Percentiles rank a stretch among this genome's conserved stretches.
These are phyloP conservation scores for Eulemur albifrons DNA, from an alignment of 2,797 vertebrate species.

Conservation along the genomic window DNA sequence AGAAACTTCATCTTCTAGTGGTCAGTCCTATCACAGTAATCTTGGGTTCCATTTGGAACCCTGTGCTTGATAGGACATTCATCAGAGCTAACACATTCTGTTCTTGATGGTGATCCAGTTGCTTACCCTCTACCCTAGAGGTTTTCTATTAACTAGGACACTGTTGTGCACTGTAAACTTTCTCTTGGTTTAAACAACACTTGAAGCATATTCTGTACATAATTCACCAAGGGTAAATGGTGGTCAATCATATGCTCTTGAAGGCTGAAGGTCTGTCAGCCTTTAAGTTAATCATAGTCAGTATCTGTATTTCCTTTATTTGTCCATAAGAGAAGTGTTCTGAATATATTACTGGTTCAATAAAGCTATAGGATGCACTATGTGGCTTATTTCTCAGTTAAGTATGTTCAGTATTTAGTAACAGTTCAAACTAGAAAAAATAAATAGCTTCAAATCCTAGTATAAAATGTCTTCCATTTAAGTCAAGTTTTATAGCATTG, in stretches of 20 bases:
- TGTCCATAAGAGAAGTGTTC: neutral
- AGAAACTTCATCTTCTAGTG: slow-evolving; percentile 38
- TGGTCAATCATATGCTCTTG: slow-evolving; percentile 5
- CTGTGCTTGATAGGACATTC: slow-evolving; percentile 65
- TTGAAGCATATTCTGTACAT: slow-evolving; percentile 47
- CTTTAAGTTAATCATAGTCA: slow-evolving; percentile 7
- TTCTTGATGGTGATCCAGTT: slow-evolving; percentile 74
- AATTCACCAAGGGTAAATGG: slow-evolving; percentile 24
- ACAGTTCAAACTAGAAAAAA: slow-evolving; percentile 8
- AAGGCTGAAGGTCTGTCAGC: slow-evolving; percentile 35
- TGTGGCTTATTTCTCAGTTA: slow-evolving; percentile 21
- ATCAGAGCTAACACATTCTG: slow-evolving; percentile 76
- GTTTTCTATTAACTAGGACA: slow-evolving; percentile 64
- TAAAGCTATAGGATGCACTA: neutral
- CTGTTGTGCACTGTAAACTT: slow-evolving; percentile 45
- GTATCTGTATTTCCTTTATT: neutral
- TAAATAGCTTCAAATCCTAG: slow-evolving; percentile 38
- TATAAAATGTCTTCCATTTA: slow-evolving; percentile 60
- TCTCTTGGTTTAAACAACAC: slow-evolving; percentile 55
- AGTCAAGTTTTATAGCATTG: slow-evolving; percentile 44
- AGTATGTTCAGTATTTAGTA: neutral
- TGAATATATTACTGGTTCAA: neutral
- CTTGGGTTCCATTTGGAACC: slow-evolving; percentile 71
- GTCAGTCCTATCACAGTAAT: slow-evolving; percentile 39
- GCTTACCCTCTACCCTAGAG: slow-evolving; percentile 65